Conservation (phyloP, 2,888 invertebrate species). For the Eledona agricola region DNA sequence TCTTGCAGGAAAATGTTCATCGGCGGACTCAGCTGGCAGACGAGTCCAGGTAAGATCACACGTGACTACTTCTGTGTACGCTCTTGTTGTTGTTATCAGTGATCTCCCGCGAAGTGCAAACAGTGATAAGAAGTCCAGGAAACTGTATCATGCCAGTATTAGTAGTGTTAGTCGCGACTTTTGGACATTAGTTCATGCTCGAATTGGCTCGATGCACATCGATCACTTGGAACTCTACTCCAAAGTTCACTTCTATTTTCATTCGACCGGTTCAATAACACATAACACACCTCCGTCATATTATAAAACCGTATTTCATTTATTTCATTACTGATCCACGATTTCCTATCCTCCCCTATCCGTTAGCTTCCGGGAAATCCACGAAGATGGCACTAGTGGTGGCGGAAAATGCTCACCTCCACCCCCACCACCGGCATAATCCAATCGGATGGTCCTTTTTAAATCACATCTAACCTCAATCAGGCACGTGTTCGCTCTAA, state of each 20-base stretch:
- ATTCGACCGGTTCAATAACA: constrained; percentile 25
- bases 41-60: constrained; percentile 90
- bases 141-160: no score
- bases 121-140: constrained; percentile 40
- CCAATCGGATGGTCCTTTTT: no score
- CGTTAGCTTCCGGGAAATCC: constrained; percentile 19
- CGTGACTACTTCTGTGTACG: no score
- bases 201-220: constrained; percentile 41
- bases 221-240: constrained; percentile 37
- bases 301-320: no score
- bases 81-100: constrained; percentile 40
- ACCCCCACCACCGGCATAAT: constrained; percentile 5
- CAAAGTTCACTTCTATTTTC: constrained; percentile 37
- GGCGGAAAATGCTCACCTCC: constrained; percentile 7
- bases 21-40: constrained; percentile 99
- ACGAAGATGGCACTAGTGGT: constrained; percentile 32
- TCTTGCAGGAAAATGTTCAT: constrained; percentile 99
- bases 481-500: no score
- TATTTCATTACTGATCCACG: no score
- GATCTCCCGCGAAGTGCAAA: constrained; percentile 36
- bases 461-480: constrained; percentile 22
- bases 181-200: constrained; percentile 30
- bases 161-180: constrained; percentile 10
- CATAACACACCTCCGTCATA: no score
- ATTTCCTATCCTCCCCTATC: constrained; percentile 11